Evolutionary conservation across 2,797 vertebrate species (phyloP).

Genomic region (Rhyacichthys aspro): DNA sequence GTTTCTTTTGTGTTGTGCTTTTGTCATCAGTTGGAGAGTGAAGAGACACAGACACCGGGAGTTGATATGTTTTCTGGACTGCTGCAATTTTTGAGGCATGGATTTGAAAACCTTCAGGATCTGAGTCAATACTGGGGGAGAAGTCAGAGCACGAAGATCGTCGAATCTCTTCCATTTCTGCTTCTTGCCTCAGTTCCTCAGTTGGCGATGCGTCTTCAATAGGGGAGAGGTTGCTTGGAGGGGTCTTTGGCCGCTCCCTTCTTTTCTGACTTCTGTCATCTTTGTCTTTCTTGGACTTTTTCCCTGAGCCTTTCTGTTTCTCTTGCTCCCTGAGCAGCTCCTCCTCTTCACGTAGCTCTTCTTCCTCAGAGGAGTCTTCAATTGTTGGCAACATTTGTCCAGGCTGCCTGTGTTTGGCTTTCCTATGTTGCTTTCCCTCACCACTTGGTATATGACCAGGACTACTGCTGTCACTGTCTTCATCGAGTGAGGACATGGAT

Average conservation of each 20-base stretch:
- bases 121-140: conserved; percentile 96
- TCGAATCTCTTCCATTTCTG: conserved; percentile 98
- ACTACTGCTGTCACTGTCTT: conserved; percentile 98
- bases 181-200: conserved; percentile 95
- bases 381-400: conserved; percentile 96
- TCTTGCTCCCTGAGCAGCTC: conserved; percentile 95
- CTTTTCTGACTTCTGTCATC: conserved; percentile 96
- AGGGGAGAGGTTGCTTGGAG: conserved; percentile 96
- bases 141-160: conserved; percentile 97
- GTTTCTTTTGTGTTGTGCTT: conserved; percentile 75
- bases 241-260: conserved; percentile 91
- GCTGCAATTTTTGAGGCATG: conserved; percentile 92
- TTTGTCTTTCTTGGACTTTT: conserved; percentile 98
- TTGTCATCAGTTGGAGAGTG: conserved; percentile 92
- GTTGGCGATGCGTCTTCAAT: conserved; percentile 99
- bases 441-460: conserved; percentile 89
- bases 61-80: conserved; percentile 93
- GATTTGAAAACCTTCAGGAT: conserved; percentile 96
- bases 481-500: conserved; percentile 97
- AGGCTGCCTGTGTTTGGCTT: conserved; percentile 93
- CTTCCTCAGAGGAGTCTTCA: conserved; percentile 98
- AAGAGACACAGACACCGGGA: conserved; percentile 91
- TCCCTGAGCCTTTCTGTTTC: conserved; percentile 92
- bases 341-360: conserved; percentile 95
- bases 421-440: conserved; percentile 95